Evolutionary conservation across 2,113 vertebrate species (phyloP).

Genomic region (Psittacara wagleri): DNA sequence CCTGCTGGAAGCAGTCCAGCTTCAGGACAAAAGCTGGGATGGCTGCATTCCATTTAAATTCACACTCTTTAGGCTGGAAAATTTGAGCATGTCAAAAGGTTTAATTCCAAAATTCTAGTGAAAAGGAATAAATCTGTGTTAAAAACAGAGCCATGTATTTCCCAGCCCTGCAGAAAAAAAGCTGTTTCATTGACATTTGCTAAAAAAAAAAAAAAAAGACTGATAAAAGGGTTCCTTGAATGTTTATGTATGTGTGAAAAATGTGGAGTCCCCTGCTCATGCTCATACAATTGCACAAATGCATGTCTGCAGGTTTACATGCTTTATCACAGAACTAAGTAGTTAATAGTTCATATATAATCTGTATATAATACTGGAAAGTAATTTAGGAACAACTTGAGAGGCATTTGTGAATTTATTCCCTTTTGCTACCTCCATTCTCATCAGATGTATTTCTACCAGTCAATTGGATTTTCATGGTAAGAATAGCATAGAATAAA

Average conservation of each 20-base stretch:
- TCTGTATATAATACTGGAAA: neutral
- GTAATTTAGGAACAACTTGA: constrained; percentile 28
- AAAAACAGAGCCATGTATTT: neutral
- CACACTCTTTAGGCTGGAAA: neutral
- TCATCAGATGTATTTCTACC: neutral
- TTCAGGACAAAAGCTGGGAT: neutral
- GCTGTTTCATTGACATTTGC: neutral
- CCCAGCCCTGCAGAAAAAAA: neutral
- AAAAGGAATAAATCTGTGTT: neutral
- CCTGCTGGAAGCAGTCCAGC: neutral
- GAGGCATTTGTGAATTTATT: constrained; percentile 42
- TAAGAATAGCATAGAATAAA: neutral
- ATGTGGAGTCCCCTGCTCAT: neutral
- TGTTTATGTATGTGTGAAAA: neutral
- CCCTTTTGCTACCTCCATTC: neutral
- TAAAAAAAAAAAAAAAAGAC: neutral
- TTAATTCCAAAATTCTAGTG: neutral
- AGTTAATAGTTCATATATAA: neutral
- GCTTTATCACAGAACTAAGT: neutral
- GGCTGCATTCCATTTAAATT: neutral
- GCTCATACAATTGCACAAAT: neutral
- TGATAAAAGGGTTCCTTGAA: neutral
- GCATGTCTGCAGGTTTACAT: neutral
- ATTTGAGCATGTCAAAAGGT: neutral
- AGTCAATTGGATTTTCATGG: constrained; percentile 4